Base-by-base conservation (phyloP, 2,888 invertebrate species). In the Lutraria lutraria region DNA sequence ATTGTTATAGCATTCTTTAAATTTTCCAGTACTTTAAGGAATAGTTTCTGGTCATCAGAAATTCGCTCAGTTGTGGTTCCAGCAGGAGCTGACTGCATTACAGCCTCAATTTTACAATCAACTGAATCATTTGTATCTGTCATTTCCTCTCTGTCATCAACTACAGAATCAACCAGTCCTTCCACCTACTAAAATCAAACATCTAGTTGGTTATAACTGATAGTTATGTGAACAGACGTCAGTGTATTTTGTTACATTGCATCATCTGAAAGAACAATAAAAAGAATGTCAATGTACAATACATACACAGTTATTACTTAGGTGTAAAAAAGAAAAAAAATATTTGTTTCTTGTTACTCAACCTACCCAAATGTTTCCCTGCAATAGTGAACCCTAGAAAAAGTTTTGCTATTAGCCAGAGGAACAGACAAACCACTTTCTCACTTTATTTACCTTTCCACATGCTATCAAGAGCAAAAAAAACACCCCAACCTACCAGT, bases 1-100 rank as follows among this genome's bases (percentile, higher is more conserved):
- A 87, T 88, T n/a, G 89, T 72, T 31, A 92, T 90, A 43, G 89
- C 90, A 88, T 88, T 89, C 84, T 92, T 92, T 16, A 92, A 72
- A 85, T 91, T 89, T 85, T 92, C 92, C n/a, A 92, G 85, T 16
- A 92, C 90, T 90, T 92, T 89, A 19, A 92, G 84, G 83, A 91
- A 92, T 0, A 91, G 85, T 85, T 90, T 86, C 54, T 91, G 92
- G 54, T 92, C 91, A 82, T 91, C 92, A 25, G 90, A 88, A 34
- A 88, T 89, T 8, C n/a, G 25, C 72, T 89, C 88, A 63, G 34
- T 25, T 21, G 52, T 85, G 10, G 31, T 79, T 16, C 53, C 54
- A 10, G 72, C 4, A 25, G 16, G 10, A 31, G 60, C 31, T 60
- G 34, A 0, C 76, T 76, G 76, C 76, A 76, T 76, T 34, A 76